Conservation (phyloP, 2,888 invertebrate species). For the Palloptera scutellata region DNA sequence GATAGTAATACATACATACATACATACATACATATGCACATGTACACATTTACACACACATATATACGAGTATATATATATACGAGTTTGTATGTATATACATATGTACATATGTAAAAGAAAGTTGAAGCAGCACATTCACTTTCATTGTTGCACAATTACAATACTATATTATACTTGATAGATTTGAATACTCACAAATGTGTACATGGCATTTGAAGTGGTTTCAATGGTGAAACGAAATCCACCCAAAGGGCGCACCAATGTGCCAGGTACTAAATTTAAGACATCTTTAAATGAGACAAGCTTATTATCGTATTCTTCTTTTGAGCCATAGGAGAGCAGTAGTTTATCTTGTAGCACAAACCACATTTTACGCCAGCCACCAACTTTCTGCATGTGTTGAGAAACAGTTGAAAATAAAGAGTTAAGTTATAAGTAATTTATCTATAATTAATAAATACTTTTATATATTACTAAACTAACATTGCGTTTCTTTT, state of each 20-base stretch:
- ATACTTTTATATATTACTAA: conserved; percentile 1
- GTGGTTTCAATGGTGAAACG: conserved; percentile 56
- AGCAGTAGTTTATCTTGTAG: conserved; percentile 54
- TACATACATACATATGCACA: not conserved
- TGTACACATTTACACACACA: not conserved
- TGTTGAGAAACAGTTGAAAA: not conserved
- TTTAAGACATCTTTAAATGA: conserved; percentile 56
- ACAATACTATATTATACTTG: not conserved
- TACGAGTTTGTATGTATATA: not conserved
- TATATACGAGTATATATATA: not conserved
- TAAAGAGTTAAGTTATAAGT: not conserved
- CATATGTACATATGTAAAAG: not conserved
- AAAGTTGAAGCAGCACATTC: not conserved
- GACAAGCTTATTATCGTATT: conserved; percentile 54
- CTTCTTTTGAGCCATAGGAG: conserved; percentile 53
- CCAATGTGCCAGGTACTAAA: conserved; percentile 54
- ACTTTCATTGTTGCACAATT: no score
- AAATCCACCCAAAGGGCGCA: conserved; percentile 51
- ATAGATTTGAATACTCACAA: conserved; percentile 43
- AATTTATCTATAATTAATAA: not conserved
- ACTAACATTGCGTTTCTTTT: conserved; percentile 56
- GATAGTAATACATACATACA: not conserved
- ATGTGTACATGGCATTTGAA: conserved; percentile 52
- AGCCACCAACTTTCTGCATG: conserved; percentile 54
- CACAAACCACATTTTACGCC: conserved; percentile 56